Percentiles rank a stretch among this genome's conserved stretches.
These are phyloP conservation scores for Ascidia mentula DNA, from an alignment of 23 tunicate genomes.

Conservation along the genomic window DNA sequence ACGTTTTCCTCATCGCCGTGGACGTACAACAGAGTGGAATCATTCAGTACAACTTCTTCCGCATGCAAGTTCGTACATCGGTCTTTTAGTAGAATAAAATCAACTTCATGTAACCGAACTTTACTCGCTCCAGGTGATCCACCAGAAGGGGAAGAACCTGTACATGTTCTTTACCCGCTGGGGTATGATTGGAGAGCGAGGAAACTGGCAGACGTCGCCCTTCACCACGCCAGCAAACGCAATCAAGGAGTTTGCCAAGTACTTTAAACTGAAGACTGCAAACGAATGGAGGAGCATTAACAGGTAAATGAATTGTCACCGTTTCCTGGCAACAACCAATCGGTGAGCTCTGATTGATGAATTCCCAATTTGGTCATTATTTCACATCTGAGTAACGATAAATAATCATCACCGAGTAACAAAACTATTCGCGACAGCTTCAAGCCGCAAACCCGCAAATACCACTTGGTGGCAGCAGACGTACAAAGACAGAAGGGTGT, in stretches of 20 bases:
- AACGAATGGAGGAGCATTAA: constrained; percentile 95
- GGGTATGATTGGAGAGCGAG: constrained; percentile 90
- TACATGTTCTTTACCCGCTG: constrained; percentile 95
- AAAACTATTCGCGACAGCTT: too few relatives aligned
- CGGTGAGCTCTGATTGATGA: not conserved
- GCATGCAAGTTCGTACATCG: constrained; percentile 63
- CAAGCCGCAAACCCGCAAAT: constrained; percentile 94
- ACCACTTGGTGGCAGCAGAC: constrained; percentile 90
- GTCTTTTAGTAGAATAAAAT: not conserved
- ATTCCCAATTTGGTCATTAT: too few relatives aligned
- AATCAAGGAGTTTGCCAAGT: constrained; percentile 90
- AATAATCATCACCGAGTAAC: too few relatives aligned
- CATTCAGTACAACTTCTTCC: constrained; percentile 91
- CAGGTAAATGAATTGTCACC: constrained; percentile 53
- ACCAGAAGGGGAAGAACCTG: constrained; percentile 86
- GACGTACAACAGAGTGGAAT: constrained; percentile 79
- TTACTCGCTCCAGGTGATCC: constrained; percentile 61
- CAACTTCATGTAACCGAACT: not conserved
- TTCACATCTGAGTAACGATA: too few relatives aligned
- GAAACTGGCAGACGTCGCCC: constrained; percentile 96
- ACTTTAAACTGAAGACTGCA: constrained; percentile 93
- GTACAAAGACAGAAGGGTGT: constrained; percentile 76
- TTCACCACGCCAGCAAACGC: constrained; percentile 90
- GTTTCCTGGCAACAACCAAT: not conserved
- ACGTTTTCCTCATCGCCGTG: constrained; percentile 87